Percentiles rank a stretch among this genome's conserved stretches.
Evolutionary conservation across 2,888 invertebrate genomes (phyloP).

Genomic region (Drosophila imparisetae): DNA sequence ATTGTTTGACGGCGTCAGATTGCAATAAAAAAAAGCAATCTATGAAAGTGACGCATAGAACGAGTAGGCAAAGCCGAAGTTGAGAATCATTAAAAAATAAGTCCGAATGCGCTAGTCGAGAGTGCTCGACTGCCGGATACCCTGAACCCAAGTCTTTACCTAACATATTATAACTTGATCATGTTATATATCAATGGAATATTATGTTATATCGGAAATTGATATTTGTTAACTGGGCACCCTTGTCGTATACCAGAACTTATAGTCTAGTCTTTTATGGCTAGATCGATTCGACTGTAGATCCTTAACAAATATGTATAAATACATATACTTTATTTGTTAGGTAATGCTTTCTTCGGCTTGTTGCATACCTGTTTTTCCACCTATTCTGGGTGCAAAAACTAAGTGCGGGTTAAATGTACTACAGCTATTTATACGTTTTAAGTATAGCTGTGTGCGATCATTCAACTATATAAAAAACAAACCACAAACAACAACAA

Average conservation of each 20-base stretch:
- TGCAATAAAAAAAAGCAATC: constrained; percentile 16
- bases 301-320: neutral
- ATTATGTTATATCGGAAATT: neutral
- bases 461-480: constrained; percentile 38
- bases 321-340: neutral
- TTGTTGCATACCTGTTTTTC: neutral
- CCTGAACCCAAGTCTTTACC: neutral
- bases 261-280: neutral
- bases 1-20: constrained; percentile 34
- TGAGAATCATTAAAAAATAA: constrained; percentile 27
- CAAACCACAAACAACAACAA: constrained; percentile 26
- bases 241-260: neutral
- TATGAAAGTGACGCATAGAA: constrained; percentile 16
- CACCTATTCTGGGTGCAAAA: neutral
- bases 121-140: neutral
- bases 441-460: constrained; percentile 15
- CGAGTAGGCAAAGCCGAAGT: neutral
- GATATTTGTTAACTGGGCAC: neutral
- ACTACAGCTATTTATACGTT: constrained; percentile 21
- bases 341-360: neutral
- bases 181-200: neutral
- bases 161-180: neutral
- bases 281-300: neutral
- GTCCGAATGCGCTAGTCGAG: neutral
- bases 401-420: constrained; percentile 20